These are phyloP conservation scores for Halisarca cf. caerulea DNA, from an alignment of 37 sponge, comb jelly and placozoan species.

Conservation along the genomic window DNA sequence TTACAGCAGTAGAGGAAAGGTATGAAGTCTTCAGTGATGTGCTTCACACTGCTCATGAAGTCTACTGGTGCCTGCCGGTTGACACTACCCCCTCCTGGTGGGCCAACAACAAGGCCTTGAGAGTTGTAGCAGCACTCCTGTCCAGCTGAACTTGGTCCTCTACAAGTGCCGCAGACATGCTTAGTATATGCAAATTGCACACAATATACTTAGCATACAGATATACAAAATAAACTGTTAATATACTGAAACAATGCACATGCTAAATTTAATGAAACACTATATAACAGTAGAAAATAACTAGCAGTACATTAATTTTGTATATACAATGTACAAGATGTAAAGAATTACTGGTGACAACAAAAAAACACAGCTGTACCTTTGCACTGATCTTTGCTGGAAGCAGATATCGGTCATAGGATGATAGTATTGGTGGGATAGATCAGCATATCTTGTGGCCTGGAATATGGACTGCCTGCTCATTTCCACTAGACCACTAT, in stretches of 20 bases:
- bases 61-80: conserved; percentile 3
- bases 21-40: conserved; percentile 5
- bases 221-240: not conserved
- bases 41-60: not conserved
- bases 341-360: not conserved
- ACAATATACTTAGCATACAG: not conserved
- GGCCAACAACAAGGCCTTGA: conserved; percentile 31
- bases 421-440: not conserved
- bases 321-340: no score
- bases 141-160: not conserved
- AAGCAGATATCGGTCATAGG: not conserved
- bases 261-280: no score
- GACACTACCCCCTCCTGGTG: conserved; percentile 52
- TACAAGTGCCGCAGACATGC: not conserved
- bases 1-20: conserved; percentile 32
- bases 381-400: not conserved
- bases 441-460: not conserved
- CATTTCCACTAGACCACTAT: conserved; percentile 15
- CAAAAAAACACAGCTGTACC: not conserved
- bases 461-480: not conserved
- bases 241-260: no score
- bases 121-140: conserved; percentile 64
- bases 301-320: no score
- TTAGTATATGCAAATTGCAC: not conserved
- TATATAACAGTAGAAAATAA: no score